Base-by-base conservation (phyloP, 2,888 invertebrate genomes). In the Ischnus inquisitorius region DNA sequence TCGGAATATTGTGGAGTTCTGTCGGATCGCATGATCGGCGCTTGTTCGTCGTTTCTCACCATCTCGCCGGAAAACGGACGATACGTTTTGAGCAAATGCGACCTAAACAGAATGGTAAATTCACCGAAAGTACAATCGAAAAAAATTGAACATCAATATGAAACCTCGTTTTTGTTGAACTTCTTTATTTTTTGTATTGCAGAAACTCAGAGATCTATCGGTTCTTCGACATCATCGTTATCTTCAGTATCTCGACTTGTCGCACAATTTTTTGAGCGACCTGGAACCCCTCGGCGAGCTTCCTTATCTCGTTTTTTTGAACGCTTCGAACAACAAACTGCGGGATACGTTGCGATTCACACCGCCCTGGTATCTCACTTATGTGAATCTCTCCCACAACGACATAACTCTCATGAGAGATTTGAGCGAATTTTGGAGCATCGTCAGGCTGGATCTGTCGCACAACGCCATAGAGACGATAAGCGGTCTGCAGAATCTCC, bases 341-440 rank as follows among this genome's bases (percentile, higher is more conserved):
- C 91, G 89, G 77, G 92, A 93, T 3, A 93, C 95, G 41, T 89
- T 96, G 86, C 94, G 95, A 89, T 96, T 96, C 88, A 94, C 94
- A 51, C 94, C 95, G 51, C 95, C 96, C 82, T 95, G 95, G 94
- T 95, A 95, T 89, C 93, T 96, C 83, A 95, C 95, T 8, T 95
- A 95, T 89, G 95, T 95, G 1, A 94, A 95, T 93, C 95, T 95
- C 83, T 95, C 95, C 65, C 94, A 94, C 89, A 96, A 96, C 91
- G 93, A 94, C 0, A 94, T 96, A 57, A 93, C 92, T 75, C 89
- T 89, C 74, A 95, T 96, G 83, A 93, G 93, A 62, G 95, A 96
- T 91, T 90, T 96, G 41, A 93, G 92, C 12, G 90, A 91, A 22
- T 96, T 96, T 90, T 96, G 96, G 96, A 95, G 96, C 4, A 94